A percentile compares a stretch with the other conserved stretches of the same genome.
Conservation (phyloP, 2,797 vertebrate genomes). For the Sebastes cheni region DNA sequence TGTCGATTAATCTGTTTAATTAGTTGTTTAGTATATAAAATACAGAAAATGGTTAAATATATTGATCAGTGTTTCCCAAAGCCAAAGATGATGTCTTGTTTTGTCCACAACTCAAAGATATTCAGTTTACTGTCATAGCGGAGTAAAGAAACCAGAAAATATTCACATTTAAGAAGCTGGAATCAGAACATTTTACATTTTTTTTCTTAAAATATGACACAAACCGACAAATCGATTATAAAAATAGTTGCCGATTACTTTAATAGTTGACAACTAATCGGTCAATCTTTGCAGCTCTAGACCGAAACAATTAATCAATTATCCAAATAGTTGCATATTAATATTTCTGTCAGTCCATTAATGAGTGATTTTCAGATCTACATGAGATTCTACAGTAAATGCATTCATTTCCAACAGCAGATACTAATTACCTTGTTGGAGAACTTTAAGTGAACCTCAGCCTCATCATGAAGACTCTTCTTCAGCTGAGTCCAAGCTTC, state of each 20-base stretch:
- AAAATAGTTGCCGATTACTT: too few species aligned
- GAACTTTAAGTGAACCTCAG: slow-evolving; percentile 98
- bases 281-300: too few species aligned
- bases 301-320: too few species aligned
- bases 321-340: not conserved
- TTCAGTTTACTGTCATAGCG: too few species aligned
- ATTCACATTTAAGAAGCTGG: too few species aligned
- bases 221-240: too few species aligned
- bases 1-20: not conserved
- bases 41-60: too few species aligned
- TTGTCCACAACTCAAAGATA: too few species aligned
- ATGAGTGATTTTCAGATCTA: not conserved
- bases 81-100: accelerated
- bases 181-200: accelerated
- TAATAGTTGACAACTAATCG: too few species aligned
- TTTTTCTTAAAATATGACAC: too few species aligned
- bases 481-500: slow-evolving; percentile 97
- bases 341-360: not conserved
- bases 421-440: slow-evolving; percentile 90
- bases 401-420: not conserved
- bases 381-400: not conserved
- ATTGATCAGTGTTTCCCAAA: too few species aligned
- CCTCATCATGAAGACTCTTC: slow-evolving; percentile 95
- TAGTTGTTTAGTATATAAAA: not conserved
- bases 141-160: too few species aligned